Percentiles rank a stretch among this genome's conserved stretches.
phyloP scores from a whole-genome alignment of 2,113 vertebrate genomes.

The Candoia aspera region DNA sequence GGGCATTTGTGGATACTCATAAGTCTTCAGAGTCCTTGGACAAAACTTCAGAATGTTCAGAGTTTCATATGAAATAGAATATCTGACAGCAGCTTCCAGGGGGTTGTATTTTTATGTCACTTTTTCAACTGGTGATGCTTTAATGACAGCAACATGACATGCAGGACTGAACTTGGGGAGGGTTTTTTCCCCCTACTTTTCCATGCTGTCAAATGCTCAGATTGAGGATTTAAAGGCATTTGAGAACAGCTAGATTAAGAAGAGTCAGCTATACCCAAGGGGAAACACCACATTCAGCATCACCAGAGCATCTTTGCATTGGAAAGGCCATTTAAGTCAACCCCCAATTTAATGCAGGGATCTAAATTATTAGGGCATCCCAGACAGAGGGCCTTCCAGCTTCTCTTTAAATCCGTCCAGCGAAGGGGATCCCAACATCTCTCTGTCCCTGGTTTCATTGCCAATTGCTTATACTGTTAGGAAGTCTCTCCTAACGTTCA shows the following conservation, averaged over 20 bases:
- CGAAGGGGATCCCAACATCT: no score
- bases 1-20: neutral
- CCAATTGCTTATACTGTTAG: neutral
- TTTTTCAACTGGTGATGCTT: neutral
- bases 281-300: neutral
- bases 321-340: no score
- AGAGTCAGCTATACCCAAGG: neutral
- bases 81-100: neutral
- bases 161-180: neutral
- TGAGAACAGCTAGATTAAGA: neutral
- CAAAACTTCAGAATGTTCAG: neutral
- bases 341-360: no score
- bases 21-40: neutral
- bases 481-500: neutral
- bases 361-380: no score
- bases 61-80: neutral
- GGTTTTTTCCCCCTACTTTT: neutral
- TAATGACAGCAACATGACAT: neutral
- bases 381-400: no score
- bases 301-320: no score
- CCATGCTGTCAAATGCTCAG: neutral
- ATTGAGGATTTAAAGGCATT: neutral
- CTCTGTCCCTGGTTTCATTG: neutral
- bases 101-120: no score
- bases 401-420: no score